A percentile compares a stretch with the other conserved stretches of the same genome.
Evolutionary conservation across 2,888 invertebrate species (phyloP).

Genomic region (Pandemis heparana): DNA sequence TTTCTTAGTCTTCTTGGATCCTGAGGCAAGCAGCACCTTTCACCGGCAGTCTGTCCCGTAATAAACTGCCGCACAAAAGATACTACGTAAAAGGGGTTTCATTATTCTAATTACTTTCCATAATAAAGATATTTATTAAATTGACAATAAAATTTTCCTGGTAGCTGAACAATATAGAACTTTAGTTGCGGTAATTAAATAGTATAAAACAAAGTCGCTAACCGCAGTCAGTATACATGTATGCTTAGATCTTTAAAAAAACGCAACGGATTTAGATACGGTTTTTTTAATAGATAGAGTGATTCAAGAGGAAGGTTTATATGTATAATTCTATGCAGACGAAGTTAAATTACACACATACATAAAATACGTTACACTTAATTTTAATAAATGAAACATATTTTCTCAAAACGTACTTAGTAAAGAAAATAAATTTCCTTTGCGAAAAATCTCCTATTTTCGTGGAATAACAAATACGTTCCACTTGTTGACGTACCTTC

Average conservation of each 20-base stretch:
- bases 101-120: constrained; percentile 32
- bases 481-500: constrained; percentile 18
- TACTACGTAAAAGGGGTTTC: constrained; percentile 30
- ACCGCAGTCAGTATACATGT: too few relatives aligned
- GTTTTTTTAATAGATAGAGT: too few relatives aligned
- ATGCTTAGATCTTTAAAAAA: too few relatives aligned
- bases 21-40: constrained; percentile 15
- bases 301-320: too few relatives aligned
- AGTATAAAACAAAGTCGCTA: too few relatives aligned
- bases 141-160: not conserved
- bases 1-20: not conserved
- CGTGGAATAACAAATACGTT: constrained; percentile 10
- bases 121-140: not conserved
- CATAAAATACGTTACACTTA: constrained; percentile 2
- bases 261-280: too few relatives aligned
- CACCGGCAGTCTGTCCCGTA: constrained; percentile 11
- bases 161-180: not conserved
- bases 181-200: too few relatives aligned
- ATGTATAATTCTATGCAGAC: too few relatives aligned
- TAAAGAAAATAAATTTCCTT: constrained; percentile 22
- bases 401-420: constrained; percentile 26
- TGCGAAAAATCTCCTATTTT: constrained; percentile 7
- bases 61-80: constrained; percentile 37
- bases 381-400: constrained; percentile 34
- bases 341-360: too few relatives aligned